These are phyloP conservation scores for Hyalella azteca DNA, from an alignment of 2,888 invertebrate genomes.

Conservation along the genomic window DNA sequence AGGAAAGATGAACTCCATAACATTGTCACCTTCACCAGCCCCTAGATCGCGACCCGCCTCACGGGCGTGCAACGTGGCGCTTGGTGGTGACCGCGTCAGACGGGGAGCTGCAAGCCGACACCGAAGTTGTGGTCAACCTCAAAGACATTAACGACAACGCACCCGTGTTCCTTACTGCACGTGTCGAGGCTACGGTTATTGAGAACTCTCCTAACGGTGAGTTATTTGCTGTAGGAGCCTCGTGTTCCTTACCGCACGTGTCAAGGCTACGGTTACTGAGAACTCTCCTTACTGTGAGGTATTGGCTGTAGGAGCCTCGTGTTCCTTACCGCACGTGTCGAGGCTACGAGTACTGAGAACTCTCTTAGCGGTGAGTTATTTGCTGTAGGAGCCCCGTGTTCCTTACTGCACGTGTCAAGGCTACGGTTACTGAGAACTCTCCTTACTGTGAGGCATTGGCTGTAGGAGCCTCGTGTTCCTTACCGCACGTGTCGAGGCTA, in stretches of 20 bases:
- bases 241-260: too few species aligned
- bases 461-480: too few species aligned
- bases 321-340: conserved; percentile 15
- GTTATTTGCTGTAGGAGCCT: too few species aligned
- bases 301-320: too few species aligned
- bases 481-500: too few species aligned
- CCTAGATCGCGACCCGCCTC: conserved; percentile 50
- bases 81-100: conserved; percentile 46
- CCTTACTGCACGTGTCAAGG: too few species aligned
- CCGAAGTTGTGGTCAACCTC: conserved; percentile 48
- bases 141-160: conserved; percentile 55
- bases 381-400: too few species aligned
- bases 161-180: conserved; percentile 43
- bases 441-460: too few species aligned
- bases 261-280: conserved; percentile 44
- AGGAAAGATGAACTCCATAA: too few species aligned
- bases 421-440: too few species aligned
- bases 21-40: conserved; percentile 43
- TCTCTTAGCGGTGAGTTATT: conserved; percentile 42
- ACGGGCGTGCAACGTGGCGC: conserved; percentile 48
- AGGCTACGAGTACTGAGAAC: conserved; percentile 46
- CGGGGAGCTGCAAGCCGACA: conserved; percentile 43
- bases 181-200: conserved; percentile 40
- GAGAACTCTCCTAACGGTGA: conserved; percentile 48
- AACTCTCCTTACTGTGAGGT: conserved; percentile 44